phyloP scores from a whole-genome alignment of 2,797 vertebrate genomes.

The Petrocephalus sullivani region DNA sequence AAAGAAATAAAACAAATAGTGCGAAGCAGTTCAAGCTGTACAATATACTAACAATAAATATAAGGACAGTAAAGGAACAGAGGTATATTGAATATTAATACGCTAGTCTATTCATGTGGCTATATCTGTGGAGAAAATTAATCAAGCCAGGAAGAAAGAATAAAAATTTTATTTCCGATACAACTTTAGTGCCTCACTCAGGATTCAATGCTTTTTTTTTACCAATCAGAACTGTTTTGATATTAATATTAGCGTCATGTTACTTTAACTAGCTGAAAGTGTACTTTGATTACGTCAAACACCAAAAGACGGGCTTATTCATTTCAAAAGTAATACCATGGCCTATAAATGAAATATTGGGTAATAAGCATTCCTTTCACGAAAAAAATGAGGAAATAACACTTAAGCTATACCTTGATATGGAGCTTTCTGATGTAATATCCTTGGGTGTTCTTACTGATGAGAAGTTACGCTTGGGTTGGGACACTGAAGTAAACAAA shows the following conservation, averaged over 20 bases:
- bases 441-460: constrained; percentile 86
- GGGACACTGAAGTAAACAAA: constrained; percentile 66
- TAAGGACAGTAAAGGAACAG: no score
- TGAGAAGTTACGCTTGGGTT: constrained; percentile 84
- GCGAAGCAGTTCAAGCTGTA: no score
- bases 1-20: no score
- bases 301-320: not conserved
- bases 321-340: not conserved
- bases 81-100: not conserved
- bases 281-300: not conserved
- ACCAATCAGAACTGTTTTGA: not conserved
- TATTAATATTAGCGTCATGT: not conserved
- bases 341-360: not conserved
- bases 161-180: not conserved
- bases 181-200: not conserved
- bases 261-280: not conserved
- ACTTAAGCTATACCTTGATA: constrained; percentile 71
- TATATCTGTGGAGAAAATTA: not conserved
- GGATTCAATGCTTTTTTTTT: not conserved
- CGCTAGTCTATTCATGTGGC: not conserved
- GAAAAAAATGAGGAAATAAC: constrained; percentile 13
- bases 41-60: no score
- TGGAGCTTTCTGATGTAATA: constrained; percentile 85
- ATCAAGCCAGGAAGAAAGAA: not conserved
- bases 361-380: not conserved